Evolutionary conservation across 1,140 invertebrate genomes (phyloP), one percentile per base, ranked within the genome.

Genomic region (Heliconius hermathena): DNA sequence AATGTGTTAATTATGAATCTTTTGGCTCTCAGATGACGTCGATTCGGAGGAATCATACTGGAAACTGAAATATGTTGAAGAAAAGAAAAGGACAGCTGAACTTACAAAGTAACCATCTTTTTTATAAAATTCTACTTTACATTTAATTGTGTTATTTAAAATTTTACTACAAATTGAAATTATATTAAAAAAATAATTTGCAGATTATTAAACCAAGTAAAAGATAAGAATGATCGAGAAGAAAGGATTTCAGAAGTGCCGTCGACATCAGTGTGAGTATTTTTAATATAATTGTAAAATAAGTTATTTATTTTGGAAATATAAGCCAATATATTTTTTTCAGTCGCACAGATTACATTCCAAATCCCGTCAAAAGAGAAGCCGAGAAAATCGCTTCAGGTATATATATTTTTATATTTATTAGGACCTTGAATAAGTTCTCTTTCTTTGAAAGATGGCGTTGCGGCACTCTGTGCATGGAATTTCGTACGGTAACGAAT

Each of bases 41-140:
- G 89, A 90, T 57, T 84, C 87, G 60, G 86, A 88, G 1, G 86
- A 89, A 16, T 83, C 83, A 3, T 90, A 85, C 74, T 94, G 93
- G 93, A 93, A 90, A 87, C 57, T 82, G 13, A 94, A 94, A 84
- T 94, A 93, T 86, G 84, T 87, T 8, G 90, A 93, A 80, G 91
- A 93, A 79, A 91, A 86, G 79, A 90, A 89, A 78, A 89, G 86
- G 72, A 84, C 85, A 20, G 82, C 82, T 13, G 87, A 90, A 83
- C 82, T 91, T 4, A 84, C 88, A 79, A 90, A 87, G 91, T 93
- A 84, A 86, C 26, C 29, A 11, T 26, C n/a, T 66, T 8, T 26
- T 13, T 66, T 3, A 3, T 57, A 52, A 49, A 49, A 49, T 57
- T 57, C 20, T 57, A 46, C n/a, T 22, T 57, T 57, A n/a, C 22